Evolutionary conservation across 2,888 invertebrate species (phyloP).

Genomic region (Tineola bisselliella): DNA sequence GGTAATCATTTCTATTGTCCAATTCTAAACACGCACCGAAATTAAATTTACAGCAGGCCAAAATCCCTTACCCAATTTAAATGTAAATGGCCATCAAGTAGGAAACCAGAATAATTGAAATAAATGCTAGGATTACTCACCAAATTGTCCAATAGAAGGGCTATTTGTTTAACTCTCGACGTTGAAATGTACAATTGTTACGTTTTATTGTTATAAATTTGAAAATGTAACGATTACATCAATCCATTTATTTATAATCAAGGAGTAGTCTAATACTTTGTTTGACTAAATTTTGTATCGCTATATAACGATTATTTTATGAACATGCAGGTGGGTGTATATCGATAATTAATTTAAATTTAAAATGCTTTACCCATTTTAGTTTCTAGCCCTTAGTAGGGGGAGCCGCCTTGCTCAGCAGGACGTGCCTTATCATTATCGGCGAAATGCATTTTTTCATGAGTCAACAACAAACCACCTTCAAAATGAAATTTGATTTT

Average conservation of each 20-base stretch:
- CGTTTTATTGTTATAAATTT: slow-evolving; percentile 43
- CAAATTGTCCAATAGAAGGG: slow-evolving; percentile 65
- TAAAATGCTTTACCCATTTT: neutral
- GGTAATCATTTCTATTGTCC: slow-evolving; percentile 25
- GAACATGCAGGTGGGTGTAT: too few relatives aligned
- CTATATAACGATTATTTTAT: too few relatives aligned
- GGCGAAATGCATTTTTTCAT: neutral
- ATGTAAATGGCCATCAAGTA: slow-evolving; percentile 38
- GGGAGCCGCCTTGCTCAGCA: neutral
- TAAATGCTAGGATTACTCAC: slow-evolving; percentile 64
- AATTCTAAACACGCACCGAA: slow-evolving; percentile 45
- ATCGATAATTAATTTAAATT: too few relatives aligned
- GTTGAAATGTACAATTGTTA: slow-evolving; percentile 42
- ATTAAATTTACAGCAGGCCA: slow-evolving; percentile 22
- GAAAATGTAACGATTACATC: neutral
- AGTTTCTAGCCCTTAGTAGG: neutral
- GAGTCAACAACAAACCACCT: neutral
- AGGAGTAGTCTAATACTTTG: too few relatives aligned
- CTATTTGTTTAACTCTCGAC: slow-evolving; percentile 59
- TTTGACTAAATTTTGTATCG: too few relatives aligned
- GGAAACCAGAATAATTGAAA: slow-evolving; percentile 63
- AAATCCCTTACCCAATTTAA: slow-evolving; percentile 28
- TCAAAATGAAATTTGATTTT: neutral
- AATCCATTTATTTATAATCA: neutral
- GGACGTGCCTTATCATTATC: neutral